Base-by-base conservation (phyloP, 2,888 invertebrate genomes). In the Magallana nippona region DNA sequence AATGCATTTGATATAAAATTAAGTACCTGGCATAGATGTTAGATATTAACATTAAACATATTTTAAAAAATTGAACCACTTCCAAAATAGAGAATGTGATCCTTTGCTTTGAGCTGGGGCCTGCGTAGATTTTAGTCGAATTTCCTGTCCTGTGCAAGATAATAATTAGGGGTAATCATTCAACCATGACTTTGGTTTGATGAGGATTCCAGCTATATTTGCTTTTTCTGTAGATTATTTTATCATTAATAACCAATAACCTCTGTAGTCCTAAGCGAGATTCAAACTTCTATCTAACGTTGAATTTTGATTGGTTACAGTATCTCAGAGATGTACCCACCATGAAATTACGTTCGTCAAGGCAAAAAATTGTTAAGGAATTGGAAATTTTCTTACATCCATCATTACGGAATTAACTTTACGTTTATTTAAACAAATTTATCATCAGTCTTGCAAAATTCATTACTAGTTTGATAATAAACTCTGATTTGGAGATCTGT, bases 171-270 rank as follows among this genome's bases (percentile, higher is more conserved):
- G 3, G 19, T 15, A 32, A 27, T 27, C 27, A 22, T 22, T 27
- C 71, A 71, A 71, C 27, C 71, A 27, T 11, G 32, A 71, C 71
- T 8, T 32, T 2, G 13, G 15, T 71, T 5, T 71, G 32, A 71
- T 71, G 71, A 71, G 11, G 71, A 71, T 27, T 27, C 27, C 71
- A 71, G 71, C 11, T 71, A 27, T 71, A 71, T 71, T 71, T 71
- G 27, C 27, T 22, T 71, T 71, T 71, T 11, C 27, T 22, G 27
- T 71, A 71, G 71, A 71, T 71, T 71, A 71, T 71, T 71, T 71
- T 71, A 71, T 71, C 71, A 71, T 71, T 71, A 22, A 71, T 71
- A 27, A 71, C 22, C 71, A 71, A 71, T 71, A 71, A 11, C 71
- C 15, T 15, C 71, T 13, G 15, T 32, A 1, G 27, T 44, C 5